Percentiles rank a stretch among this genome's conserved stretches.
phyloP scores from a whole-genome alignment of 2,797 vertebrate genomes.

The Taenioides sp. region DNA sequence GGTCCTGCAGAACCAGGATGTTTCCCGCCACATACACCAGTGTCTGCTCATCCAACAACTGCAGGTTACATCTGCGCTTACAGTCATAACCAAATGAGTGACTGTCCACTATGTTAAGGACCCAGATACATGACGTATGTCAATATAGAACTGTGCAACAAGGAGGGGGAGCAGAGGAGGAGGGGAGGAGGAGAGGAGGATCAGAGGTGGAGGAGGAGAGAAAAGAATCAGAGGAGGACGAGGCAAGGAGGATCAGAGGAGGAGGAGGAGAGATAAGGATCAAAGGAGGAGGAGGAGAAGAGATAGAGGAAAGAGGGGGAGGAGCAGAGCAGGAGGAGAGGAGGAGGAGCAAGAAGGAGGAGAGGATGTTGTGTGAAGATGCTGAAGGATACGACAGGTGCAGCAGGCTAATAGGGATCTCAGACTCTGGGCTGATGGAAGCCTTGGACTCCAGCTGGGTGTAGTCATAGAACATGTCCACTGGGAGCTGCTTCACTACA shows the following conservation, averaged over 20 bases:
- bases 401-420: slow-evolving; percentile 83
- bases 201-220: too few species aligned
- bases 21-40: slow-evolving; percentile 89
- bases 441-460: slow-evolving; percentile 79
- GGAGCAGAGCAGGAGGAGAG: too few species aligned
- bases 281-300: too few species aligned
- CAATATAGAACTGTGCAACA: neutral
- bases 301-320: too few species aligned
- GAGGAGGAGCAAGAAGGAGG: too few species aligned
- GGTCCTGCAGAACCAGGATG: slow-evolving; percentile 80
- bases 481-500: slow-evolving; percentile 45
- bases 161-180: neutral
- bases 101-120: slow-evolving; percentile 67
- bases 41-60: slow-evolving; percentile 81
- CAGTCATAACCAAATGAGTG: slow-evolving; percentile 95
- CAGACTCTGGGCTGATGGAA: slow-evolving; percentile 72
- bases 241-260: neutral
- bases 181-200: too few species aligned
- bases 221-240: neutral
- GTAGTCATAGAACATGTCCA: slow-evolving; percentile 78
- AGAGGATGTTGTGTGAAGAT: neutral
- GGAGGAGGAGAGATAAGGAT: neutral
- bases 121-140: neutral
- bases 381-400: slow-evolving; percentile 86
- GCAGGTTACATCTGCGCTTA: slow-evolving; percentile 82